Evolutionary conservation across 2,888 invertebrate species (phyloP).

Genomic region (Eupithecia abbreviata): DNA sequence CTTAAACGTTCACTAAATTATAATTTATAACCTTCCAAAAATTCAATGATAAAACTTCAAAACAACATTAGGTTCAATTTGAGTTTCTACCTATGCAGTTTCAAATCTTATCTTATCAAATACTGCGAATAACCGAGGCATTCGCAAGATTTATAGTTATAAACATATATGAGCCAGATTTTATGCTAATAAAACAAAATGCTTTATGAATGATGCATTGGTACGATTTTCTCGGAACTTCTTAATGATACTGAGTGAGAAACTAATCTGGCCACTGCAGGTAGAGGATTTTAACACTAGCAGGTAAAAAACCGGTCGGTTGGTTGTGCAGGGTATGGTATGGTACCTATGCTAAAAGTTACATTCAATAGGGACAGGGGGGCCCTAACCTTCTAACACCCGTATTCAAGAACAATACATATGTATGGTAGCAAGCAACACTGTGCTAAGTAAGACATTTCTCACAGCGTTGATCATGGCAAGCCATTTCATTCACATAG

Average conservation of each 20-base stretch:
- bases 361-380: conserved; percentile 14
- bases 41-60: neutral
- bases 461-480: too few relatives aligned
- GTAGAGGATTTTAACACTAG: conserved; percentile 2
- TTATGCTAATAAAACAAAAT: neutral
- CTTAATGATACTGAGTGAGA: neutral
- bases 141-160: neutral
- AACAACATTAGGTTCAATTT: neutral
- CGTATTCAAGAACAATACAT: too few relatives aligned
- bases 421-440: too few relatives aligned
- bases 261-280: neutral
- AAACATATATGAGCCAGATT: neutral
- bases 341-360: neutral
- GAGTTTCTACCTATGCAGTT: neutral
- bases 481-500: too few relatives aligned
- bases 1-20: too few relatives aligned
- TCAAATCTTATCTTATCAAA: conserved; percentile 5
- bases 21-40: too few relatives aligned
- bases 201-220: neutral
- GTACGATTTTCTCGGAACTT: neutral
- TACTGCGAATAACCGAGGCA: conserved; percentile 11
- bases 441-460: too few relatives aligned
- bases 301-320: conserved; percentile 39
- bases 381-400: conserved; percentile 13
- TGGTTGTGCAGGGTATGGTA: conserved; percentile 15